Conservation (phyloP, 2,113 vertebrate species). For the Eolophus roseicapilla region DNA sequence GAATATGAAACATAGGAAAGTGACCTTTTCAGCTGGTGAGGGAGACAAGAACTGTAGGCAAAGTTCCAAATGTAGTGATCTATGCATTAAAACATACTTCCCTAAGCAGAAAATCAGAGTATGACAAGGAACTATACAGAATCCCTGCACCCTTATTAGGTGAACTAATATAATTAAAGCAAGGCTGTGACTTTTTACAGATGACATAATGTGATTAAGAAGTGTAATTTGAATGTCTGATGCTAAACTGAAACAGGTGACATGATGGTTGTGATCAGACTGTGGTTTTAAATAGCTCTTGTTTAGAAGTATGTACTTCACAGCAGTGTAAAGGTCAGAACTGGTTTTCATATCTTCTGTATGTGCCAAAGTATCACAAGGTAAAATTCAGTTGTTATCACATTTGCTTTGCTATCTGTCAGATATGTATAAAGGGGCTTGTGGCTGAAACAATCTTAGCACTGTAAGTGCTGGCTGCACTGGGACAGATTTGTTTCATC, state of each 20-base stretch:
- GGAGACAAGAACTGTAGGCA: background rate
- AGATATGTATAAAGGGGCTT: background rate
- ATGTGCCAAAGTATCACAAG: slow-evolving; percentile 36
- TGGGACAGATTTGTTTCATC: background rate
- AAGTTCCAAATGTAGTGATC: background rate
- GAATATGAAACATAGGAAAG: background rate
- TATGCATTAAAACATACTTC: background rate
- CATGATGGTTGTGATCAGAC: background rate
- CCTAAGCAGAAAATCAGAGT: background rate
- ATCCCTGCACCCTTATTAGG: slow-evolving; percentile 16
- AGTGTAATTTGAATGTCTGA: slow-evolving; percentile 29
- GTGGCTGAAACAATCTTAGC: background rate
- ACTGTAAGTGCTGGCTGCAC: background rate
- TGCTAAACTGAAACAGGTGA: slow-evolving; percentile 35
- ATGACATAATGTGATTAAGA: slow-evolving; percentile 33
- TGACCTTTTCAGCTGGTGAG: background rate
- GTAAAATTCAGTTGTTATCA: slow-evolving; percentile 37
- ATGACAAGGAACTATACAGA: background rate
- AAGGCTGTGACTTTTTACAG: slow-evolving; percentile 34
- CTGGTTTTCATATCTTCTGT: background rate
- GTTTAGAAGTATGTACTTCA: slow-evolving; percentile 5
- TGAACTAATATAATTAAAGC: slow-evolving; percentile 26
- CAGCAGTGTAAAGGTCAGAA: slow-evolving; percentile 25
- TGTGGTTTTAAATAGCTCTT: slow-evolving; percentile 48
- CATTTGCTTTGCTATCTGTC: slow-evolving; percentile 31